phyloP scores from a whole-genome alignment of 92 coral and sea anemone species.

The Actinostola sp. region DNA sequence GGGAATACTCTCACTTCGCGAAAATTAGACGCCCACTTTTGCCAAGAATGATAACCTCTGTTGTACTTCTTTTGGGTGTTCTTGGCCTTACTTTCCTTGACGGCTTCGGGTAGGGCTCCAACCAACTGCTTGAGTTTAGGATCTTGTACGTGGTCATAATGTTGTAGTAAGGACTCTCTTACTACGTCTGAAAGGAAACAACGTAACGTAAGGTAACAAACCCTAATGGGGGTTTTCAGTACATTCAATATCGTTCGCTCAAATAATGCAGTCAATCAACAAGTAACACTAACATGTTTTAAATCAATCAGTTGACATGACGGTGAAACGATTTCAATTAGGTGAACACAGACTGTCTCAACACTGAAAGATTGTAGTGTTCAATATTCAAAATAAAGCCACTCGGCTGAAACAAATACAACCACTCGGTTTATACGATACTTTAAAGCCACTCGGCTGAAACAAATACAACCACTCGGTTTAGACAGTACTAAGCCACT shows the following conservation, averaged over 20 bases:
- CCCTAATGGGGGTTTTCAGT: too few relatives aligned
- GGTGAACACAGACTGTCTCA: not conserved
- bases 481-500: constrained; percentile 6
- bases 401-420: too few relatives aligned
- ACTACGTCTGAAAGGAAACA: constrained; percentile 12
- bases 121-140: not conserved
- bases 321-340: too few relatives aligned
- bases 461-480: too few relatives aligned
- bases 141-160: not conserved
- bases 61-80: constrained; percentile 25
- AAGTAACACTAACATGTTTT: too few relatives aligned
- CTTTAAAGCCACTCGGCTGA: too few relatives aligned
- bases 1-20: constrained; percentile 10
- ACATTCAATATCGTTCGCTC: too few relatives aligned
- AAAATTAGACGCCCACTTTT: constrained; percentile 24
- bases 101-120: not conserved
- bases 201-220: not conserved
- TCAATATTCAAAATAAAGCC: not conserved
- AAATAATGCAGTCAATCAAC: too few relatives aligned
- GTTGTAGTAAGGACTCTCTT: not conserved
- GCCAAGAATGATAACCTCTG: constrained; percentile 28
- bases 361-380: not conserved
- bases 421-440: too few relatives aligned
- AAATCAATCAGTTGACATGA: too few relatives aligned
- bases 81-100: constrained; percentile 7